Percentiles rank a stretch among this genome's conserved stretches.
phyloP scores from a whole-genome alignment of 2,797 vertebrate species.

The Amphiprion clarkii region DNA sequence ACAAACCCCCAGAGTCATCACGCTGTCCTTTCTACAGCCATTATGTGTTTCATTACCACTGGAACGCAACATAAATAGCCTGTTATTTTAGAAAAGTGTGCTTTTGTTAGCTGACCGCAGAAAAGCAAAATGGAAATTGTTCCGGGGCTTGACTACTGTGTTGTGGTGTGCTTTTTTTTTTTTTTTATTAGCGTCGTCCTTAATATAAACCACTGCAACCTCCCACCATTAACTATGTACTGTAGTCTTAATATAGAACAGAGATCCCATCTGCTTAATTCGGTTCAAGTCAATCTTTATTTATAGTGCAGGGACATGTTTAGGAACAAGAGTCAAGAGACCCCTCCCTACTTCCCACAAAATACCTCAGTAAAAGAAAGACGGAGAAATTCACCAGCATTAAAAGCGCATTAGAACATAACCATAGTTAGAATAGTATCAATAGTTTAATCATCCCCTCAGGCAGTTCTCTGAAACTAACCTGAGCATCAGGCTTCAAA shows the following conservation, averaged over 20 bases:
- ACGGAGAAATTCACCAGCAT: not conserved
- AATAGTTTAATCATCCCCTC: conserved; percentile 35
- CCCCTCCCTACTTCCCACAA: not conserved
- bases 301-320: conserved; percentile 43
- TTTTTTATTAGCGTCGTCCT: conserved; percentile 44
- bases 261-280: conserved; percentile 57
- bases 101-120: conserved; percentile 32
- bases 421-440: conserved; percentile 4
- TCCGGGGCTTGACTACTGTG: conserved; percentile 31
- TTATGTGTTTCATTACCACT: conserved; percentile 66
- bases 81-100: conserved; percentile 62
- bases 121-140: conserved; percentile 49
- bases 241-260: conserved; percentile 64
- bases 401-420: conserved; percentile 17
- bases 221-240: conserved; percentile 42
- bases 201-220: conserved; percentile 68
- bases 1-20: conserved; percentile 44
- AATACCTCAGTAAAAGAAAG: conserved; percentile 17
- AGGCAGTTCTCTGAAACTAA: conserved; percentile 32
- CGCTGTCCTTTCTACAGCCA: conserved; percentile 38
- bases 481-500: conserved; percentile 30
- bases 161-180: conserved; percentile 52
- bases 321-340: conserved; percentile 28
- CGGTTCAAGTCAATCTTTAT: conserved; percentile 47
- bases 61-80: conserved; percentile 59